Conservation (phyloP, 2,797 vertebrate genomes). For the Spheniscus humboldti region DNA sequence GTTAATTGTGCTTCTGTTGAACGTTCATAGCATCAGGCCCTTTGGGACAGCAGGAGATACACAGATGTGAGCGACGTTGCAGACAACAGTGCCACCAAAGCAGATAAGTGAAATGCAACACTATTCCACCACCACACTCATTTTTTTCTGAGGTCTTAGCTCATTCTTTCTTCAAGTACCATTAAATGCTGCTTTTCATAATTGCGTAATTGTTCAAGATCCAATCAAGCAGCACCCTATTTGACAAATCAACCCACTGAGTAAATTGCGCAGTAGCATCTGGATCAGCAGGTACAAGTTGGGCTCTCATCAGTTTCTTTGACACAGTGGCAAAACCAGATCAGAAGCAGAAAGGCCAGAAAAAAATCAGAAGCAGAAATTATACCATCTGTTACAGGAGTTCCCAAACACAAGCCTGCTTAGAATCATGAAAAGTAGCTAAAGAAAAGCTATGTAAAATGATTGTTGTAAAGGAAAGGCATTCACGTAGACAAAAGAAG, state of each 20-base stretch:
- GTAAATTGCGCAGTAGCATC: neutral
- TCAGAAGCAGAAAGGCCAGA: neutral
- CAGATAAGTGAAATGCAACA: neutral
- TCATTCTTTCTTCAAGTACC: neutral
- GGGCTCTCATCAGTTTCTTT: neutral
- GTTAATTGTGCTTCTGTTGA: neutral
- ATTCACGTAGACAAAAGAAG: neutral
- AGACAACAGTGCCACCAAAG: neutral
- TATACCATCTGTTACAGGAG: neutral
- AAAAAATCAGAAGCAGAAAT: neutral
- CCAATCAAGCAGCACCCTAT: neutral
- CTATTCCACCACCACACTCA: neutral
- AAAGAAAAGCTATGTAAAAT: neutral
- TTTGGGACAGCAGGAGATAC: neutral
- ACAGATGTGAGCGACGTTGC: neutral
- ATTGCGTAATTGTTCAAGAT: neutral
- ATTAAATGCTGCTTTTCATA: neutral
- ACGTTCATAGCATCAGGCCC: neutral
- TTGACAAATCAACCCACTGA: neutral
- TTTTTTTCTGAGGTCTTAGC: neutral
- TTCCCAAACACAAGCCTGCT: neutral
- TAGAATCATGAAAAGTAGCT: neutral
- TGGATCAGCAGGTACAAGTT: neutral
- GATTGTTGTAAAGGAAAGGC: neutral
- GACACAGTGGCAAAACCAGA: neutral